Evolutionary conservation across 2,113 vertebrate species (phyloP), one percentile per base, ranked within the genome.

Genomic region (Symphodus melops): DNA sequence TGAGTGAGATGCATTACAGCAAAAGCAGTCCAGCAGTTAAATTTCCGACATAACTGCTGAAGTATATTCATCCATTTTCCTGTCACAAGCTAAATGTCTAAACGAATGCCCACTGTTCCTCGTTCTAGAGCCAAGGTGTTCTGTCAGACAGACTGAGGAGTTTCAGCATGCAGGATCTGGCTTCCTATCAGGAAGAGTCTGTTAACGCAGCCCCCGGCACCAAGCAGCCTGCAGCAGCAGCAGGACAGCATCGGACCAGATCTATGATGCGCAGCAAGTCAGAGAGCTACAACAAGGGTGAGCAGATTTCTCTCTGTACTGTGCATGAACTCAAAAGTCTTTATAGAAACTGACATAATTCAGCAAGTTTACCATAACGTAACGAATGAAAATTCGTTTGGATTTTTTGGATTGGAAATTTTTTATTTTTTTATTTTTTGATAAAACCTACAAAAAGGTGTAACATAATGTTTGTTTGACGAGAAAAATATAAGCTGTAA

Each of bases 121-220:
- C 68, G 57, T 3, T 68, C 41, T 55, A 99, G 98, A 93, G 98
- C 21, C 98, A 99, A 89, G 98, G 97, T 14, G 98, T 98, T 54
- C 93, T 99, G 64, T 98, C 98, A 0, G 98, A 99, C 88, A 93
- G 97, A 28, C 95, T 99, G 51, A 94, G 98, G 80, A 99, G 98
- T 85, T 99, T 99, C 89, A 99, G 98, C 94, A 98, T 99, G 98
- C 98, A 99, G 87, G 98, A 99, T 58, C 95, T 99, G 63, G 96
- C 96, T 0, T 94, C 94, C 1, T 96, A 96, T 66, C 93, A 97
- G 44, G 94, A 94, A 6, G 97, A 99, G 9, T 86, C 90, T 4
- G 69, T 78, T 3, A 83, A 90, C 70, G 19, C 86, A 0, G 75
- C 80, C 23, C 76, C 94, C 0, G 94, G 91, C 51, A 23, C 92